Evolutionary conservation across 1,140 invertebrate species (phyloP).

Genomic region (Leptinotarsa lineolata): DNA sequence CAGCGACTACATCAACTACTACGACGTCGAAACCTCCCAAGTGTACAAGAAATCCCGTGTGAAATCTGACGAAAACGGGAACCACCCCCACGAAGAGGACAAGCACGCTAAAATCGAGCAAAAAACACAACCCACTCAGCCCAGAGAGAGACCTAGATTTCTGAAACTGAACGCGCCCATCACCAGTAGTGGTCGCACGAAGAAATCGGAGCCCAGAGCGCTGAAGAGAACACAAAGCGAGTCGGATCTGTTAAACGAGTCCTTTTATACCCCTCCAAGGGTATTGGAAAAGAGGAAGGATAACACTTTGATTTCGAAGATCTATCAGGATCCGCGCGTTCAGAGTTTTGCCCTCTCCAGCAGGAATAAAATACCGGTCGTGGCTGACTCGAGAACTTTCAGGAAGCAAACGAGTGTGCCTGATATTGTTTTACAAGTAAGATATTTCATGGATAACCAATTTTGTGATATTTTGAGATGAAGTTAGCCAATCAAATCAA

Average conservation of each 20-base stretch:
- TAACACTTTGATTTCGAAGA: constrained; percentile 46
- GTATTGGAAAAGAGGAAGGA: constrained; percentile 38
- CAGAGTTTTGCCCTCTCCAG: constrained; percentile 40
- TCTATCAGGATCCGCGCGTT: constrained; percentile 44
- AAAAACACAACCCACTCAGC: constrained; percentile 20
- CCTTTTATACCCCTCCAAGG: constrained; percentile 34
- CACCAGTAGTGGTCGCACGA: neutral
- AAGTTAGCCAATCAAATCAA: too few relatives aligned
- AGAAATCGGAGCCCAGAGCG: neutral
- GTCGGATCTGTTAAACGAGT: constrained; percentile 26
- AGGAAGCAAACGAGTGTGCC: constrained; percentile 4
- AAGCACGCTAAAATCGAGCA: neutral
- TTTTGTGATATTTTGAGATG: too few relatives aligned
- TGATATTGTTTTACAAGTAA: constrained; percentile 11
- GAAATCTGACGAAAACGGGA: constrained; percentile 9
- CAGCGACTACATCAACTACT: constrained; percentile 47
- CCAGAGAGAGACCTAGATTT: constrained; percentile 19
- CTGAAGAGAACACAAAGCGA: constrained; percentile 23
- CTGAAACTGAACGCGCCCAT: constrained; percentile 17
- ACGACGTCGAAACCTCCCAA: constrained; percentile 42
- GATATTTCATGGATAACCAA: neutral
- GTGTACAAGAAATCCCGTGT: constrained; percentile 28
- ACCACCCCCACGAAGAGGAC: neutral
- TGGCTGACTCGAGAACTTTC: neutral
- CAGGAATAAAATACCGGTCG: constrained; percentile 33